These are phyloP conservation scores for Ophion costatus DNA, from an alignment of 2,888 invertebrate genomes.

Conservation along the genomic window DNA sequence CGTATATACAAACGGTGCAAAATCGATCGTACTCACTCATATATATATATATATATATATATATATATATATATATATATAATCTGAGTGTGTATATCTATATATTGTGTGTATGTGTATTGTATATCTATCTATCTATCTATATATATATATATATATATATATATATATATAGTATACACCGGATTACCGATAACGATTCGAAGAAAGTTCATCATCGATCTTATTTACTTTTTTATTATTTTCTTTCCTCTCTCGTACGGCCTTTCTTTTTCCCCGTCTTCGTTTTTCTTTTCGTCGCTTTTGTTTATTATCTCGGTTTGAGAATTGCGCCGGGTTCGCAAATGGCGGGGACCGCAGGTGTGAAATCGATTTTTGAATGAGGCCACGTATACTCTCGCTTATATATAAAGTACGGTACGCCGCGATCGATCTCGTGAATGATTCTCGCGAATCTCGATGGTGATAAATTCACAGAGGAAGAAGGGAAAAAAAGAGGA, in stretches of 20 bases:
- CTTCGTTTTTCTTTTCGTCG: conserved; percentile 11
- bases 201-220: conserved; percentile 75
- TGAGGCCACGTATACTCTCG: conserved; percentile 30
- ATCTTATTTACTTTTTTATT: conserved; percentile 40
- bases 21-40: conserved; percentile 15
- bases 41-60: background rate
- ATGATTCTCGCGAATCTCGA: conserved; percentile 10
- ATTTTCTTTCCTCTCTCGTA: conserved; percentile 21
- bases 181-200: conserved; percentile 75
- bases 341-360: conserved; percentile 49
- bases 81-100: background rate
- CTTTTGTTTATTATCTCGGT: conserved; percentile 23
- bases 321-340: conserved; percentile 11
- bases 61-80: no score
- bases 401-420: conserved; percentile 6
- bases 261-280: background rate
- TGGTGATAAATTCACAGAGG: conserved; percentile 27
- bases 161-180: background rate
- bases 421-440: conserved; percentile 5
- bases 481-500: background rate
- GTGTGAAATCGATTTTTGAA: conserved; percentile 63
- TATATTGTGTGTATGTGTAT: background rate
- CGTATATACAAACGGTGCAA: conserved; percentile 8
- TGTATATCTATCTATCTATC: no score
- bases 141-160: no score